These are phyloP conservation scores for Cynoglossus semilaevis DNA, from an alignment of 2,113 vertebrate genomes.

Conservation along the genomic window DNA sequence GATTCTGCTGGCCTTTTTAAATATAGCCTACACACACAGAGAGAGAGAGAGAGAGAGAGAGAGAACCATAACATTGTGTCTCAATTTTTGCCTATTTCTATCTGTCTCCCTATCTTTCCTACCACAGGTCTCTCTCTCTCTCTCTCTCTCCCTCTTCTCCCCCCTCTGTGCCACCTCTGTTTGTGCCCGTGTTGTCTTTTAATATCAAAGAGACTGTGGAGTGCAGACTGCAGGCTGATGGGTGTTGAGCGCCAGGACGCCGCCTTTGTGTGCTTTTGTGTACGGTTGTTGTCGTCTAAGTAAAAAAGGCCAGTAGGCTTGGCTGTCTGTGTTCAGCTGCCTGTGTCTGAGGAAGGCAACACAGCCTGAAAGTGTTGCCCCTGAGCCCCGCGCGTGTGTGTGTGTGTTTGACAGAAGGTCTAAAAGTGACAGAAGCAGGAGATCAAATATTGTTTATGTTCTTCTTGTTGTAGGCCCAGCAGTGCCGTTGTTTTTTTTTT, in stretches of 20 bases:
- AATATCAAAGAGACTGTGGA: conserved; percentile 57
- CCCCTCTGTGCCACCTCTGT: conserved; percentile 22
- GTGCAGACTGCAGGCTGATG: conserved; percentile 63
- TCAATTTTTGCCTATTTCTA: conserved; percentile 44
- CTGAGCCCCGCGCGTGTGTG: conserved; percentile 60
- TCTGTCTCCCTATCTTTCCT: conserved; percentile 33
- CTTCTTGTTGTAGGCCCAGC: conserved; percentile 40
- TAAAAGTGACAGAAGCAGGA: conserved; percentile 60
- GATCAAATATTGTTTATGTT: conserved; percentile 68
- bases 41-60: conserved; percentile 37
- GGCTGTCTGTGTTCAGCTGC: conserved; percentile 59
- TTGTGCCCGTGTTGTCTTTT: conserved; percentile 51
- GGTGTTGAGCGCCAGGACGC: conserved; percentile 47
- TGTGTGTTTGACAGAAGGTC: conserved; percentile 53
- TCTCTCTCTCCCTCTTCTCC: background rate
- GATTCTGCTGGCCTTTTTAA: conserved; percentile 42
- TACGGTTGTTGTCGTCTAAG: conserved; percentile 57
- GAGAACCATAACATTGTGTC: conserved; percentile 51
- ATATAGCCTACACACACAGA: conserved; percentile 43
- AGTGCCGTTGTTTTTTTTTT: conserved; percentile 22
- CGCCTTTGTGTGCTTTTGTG: conserved; percentile 65
- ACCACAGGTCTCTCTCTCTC: background rate
- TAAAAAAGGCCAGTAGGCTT: conserved; percentile 64
- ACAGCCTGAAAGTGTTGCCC: conserved; percentile 67
- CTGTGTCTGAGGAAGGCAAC: conserved; percentile 49